A percentile compares a stretch with the other conserved stretches of the same genome.
Conservation (phyloP, 92 coral and sea anemone species). For the Anthopleura xanthogrammica region DNA sequence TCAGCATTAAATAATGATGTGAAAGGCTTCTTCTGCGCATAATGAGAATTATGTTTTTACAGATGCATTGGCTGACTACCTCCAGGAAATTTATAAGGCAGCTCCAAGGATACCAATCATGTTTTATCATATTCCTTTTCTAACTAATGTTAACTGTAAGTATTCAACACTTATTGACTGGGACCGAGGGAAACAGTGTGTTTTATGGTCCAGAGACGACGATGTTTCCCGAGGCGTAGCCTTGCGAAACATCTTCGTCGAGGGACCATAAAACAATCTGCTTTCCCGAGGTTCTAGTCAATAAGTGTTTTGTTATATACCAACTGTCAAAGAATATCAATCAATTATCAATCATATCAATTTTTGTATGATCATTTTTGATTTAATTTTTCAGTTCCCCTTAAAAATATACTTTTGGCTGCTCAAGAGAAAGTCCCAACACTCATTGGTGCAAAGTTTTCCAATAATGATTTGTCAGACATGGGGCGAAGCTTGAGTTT, state of each 20-base stretch:
- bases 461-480: constrained; percentile 53
- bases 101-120: constrained; percentile 72
- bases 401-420: constrained; percentile 65
- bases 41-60: background rate
- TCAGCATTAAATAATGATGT: no score
- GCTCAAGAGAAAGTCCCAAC: constrained; percentile 65
- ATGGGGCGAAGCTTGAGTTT: constrained; percentile 52
- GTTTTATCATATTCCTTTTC: constrained; percentile 69
- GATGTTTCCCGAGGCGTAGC: no score
- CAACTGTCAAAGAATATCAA: no score
- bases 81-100: constrained; percentile 49
- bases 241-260: no score
- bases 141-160: constrained; percentile 56
- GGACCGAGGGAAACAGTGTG: no score
- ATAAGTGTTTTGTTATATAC: no score
- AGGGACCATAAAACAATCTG: no score
- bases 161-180: background rate
- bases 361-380: background rate
- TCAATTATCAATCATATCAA: no score
- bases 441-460: constrained; percentile 63
- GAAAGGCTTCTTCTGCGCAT: no score
- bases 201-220: no score
- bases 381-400: constrained; percentile 32
- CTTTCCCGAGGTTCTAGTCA: no score
- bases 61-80: constrained; percentile 72